Base-by-base conservation (phyloP, 2,113 vertebrate genomes). In the Lasiurus borealis region DNA sequence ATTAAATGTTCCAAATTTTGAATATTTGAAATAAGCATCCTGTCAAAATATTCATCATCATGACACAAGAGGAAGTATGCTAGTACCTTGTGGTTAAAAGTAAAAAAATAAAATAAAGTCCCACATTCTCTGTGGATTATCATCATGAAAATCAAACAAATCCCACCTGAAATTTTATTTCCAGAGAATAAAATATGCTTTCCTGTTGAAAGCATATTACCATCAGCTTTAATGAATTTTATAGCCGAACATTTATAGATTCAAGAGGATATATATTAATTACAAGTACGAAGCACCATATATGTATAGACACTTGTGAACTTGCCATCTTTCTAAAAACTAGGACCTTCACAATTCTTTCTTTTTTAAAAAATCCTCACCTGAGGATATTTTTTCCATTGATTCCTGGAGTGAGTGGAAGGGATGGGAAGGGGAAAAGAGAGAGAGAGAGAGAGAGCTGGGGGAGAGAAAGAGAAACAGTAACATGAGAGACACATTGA, bases 1-100 rank as follows among this genome's bases (percentile, higher is more conserved):
- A 72, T 76, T 85, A 57, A 88, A 59, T 81, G 57, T 57, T 62
- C 80, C 44, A 71, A 85, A 88, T 13, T 40, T 27, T 73, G 15
- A 95, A 73, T 68, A 90, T 90, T 93, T 84, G 75, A 93, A 97
- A 94, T 69, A 84, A 94, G 84, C n/a, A 54, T 19, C 18, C 46
- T 92, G 72, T 64, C 36, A 93, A 92, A 97, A 85, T 0, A 95
- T 5, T 19, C 27, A 94, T 31, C 59, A 64, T 0, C 71, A 81
- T 73, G 66, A 78, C 18, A 83, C 78, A 94, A 88, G 76, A 94
- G 18, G 62, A 71, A 91, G 18, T 84, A 31, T 16, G 50, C 29
- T 77, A 57, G 77, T 23, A 80, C 5, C 2, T 2, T 85, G 2
- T 48, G 82, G 76, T 89, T 95, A 95, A 91, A 93, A 96, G 59